Percentiles rank a stretch among this genome's conserved stretches.
These are phyloP conservation scores for Helleia helle DNA, from an alignment of 2,888 invertebrate species.

Conservation along the genomic window DNA sequence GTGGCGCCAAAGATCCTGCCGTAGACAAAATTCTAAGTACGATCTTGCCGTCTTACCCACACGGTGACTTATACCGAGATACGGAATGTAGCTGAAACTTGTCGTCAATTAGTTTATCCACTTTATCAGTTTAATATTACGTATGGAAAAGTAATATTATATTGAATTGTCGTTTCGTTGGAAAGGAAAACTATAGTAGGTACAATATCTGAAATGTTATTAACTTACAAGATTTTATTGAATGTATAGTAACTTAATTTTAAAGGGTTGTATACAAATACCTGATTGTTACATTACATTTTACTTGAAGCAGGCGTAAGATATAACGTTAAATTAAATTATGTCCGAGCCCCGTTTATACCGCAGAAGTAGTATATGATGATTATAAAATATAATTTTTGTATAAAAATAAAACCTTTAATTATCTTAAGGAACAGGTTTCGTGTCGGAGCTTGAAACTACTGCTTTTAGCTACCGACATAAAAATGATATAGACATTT, in stretches of 20 bases:
- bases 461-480: neutral
- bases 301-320: no score
- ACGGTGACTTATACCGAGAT: constrained; percentile 3
- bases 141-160: neutral
- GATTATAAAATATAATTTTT: no score
- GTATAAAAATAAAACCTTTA: neutral
- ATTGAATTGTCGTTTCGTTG: neutral
- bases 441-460: neutral
- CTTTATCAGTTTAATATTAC: constrained; percentile 6
- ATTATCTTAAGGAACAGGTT: constrained; percentile 4
- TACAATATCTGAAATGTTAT: neutral
- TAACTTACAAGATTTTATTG: no score
- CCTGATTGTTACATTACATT: no score
- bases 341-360: no score
- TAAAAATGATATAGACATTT: constrained; percentile 3
- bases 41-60: constrained; percentile 30
- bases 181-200: neutral
- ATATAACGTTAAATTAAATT: no score
- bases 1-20: constrained; percentile 67
- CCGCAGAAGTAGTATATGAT: no score
- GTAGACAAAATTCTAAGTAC: constrained; percentile 67
- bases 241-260: no score
- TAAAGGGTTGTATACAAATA: no score
- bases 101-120: neutral
- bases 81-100: neutral